These are phyloP conservation scores for Hemicordylus capensis DNA, from an alignment of 2,113 vertebrate genomes.

Conservation along the genomic window DNA sequence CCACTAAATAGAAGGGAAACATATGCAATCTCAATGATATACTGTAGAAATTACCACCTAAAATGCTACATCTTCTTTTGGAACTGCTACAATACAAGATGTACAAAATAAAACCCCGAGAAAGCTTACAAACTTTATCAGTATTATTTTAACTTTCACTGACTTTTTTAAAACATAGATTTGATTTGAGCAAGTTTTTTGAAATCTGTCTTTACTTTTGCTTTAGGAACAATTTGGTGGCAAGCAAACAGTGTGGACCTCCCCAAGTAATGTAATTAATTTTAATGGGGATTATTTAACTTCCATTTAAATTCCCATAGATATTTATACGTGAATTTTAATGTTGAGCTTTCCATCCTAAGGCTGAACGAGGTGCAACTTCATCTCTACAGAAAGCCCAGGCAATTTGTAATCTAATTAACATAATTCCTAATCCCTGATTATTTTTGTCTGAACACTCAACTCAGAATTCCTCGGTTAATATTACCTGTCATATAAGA, in stretches of 20 bases:
- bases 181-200: background rate
- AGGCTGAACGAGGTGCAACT: background rate
- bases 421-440: background rate
- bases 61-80: background rate
- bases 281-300: background rate
- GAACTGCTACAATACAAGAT: background rate
- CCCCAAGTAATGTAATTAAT: background rate
- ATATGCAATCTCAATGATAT: background rate
- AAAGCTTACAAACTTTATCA: background rate
- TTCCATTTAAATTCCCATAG: background rate
- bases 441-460: background rate
- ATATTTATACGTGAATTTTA: background rate
- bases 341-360: background rate
- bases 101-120: background rate
- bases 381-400: background rate
- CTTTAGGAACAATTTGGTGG: background rate
- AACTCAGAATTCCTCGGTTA: background rate
- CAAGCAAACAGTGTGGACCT: background rate
- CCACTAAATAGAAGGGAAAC: constrained; percentile 16
- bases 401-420: background rate
- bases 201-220: background rate
- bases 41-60: background rate
- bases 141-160: background rate
- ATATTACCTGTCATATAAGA: background rate
- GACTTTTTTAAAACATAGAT: background rate